Evolutionary conservation across 2,797 vertebrate species (phyloP).

Genomic region (Rhinogobio ventralis): DNA sequence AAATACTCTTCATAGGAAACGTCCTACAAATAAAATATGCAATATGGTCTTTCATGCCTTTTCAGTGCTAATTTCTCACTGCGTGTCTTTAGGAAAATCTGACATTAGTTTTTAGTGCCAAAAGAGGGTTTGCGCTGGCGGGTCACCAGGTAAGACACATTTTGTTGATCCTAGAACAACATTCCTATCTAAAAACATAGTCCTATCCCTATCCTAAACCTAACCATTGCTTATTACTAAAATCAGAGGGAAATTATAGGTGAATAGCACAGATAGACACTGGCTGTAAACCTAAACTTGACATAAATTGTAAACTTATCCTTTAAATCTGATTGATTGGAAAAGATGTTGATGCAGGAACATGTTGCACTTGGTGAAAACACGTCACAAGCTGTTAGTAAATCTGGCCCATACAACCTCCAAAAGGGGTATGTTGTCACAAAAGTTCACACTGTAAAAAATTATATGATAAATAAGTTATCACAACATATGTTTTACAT

Average conservation of each 20-base stretch:
- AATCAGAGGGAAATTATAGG: background rate
- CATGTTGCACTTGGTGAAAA: background rate
- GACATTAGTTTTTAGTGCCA: background rate
- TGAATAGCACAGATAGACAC: background rate
- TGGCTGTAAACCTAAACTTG: background rate
- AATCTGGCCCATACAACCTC: no score
- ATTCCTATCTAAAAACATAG: background rate
- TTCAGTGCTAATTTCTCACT: background rate
- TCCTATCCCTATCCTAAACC: background rate
- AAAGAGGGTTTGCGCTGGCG: background rate
- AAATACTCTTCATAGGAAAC: no score
- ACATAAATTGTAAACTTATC: background rate
- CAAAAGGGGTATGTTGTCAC: no score
- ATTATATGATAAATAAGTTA: no score
- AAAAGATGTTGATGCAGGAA: background rate
- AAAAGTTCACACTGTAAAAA: no score
- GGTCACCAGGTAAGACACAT: background rate
- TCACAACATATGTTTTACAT: no score
- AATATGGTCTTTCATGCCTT: rapidly evolving
- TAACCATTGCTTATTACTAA: background rate
- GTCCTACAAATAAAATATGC: background rate
- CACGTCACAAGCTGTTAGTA: no score
- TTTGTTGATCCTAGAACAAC: background rate
- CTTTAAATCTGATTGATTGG: background rate
- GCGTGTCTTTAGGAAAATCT: background rate